Conservation (phyloP, 2,888 invertebrate species). For the Leptinotarsa peninsularis region DNA sequence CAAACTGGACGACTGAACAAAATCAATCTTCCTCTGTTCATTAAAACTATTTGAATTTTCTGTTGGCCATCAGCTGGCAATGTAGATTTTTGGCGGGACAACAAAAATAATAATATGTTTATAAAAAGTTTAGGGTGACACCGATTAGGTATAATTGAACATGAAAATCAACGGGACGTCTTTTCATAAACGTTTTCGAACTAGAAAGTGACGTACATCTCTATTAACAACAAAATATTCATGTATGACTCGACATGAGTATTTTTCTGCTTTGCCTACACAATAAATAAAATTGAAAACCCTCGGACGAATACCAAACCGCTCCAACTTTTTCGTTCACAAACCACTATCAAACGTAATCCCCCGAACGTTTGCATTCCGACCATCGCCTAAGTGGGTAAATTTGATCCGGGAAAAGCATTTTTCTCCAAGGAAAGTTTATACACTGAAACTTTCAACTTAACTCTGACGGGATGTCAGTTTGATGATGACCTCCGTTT, state of each 20-base stretch:
- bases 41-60: no score
- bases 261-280: neutral
- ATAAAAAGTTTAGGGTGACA: no score
- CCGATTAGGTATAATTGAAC: no score
- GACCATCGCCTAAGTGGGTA: conserved; percentile 37
- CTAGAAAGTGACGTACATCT: no score
- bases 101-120: no score
- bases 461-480: conserved; percentile 40
- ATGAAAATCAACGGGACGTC: no score
- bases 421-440: conserved; percentile 38
- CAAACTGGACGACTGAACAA: no score
- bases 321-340: neutral
- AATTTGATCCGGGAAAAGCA: conserved; percentile 39
- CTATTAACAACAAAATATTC: neutral
- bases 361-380: conserved; percentile 32
- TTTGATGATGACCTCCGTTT: conserved; percentile 39
- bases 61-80: no score
- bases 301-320: neutral
- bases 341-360: conserved; percentile 23
- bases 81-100: no score
- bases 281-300: neutral
- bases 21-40: no score
- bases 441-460: conserved; percentile 38
- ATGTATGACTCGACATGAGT: neutral
- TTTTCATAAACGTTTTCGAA: no score